Base-by-base conservation (phyloP, 2,888 invertebrate species). In the Scaptomyza parva region DNA sequence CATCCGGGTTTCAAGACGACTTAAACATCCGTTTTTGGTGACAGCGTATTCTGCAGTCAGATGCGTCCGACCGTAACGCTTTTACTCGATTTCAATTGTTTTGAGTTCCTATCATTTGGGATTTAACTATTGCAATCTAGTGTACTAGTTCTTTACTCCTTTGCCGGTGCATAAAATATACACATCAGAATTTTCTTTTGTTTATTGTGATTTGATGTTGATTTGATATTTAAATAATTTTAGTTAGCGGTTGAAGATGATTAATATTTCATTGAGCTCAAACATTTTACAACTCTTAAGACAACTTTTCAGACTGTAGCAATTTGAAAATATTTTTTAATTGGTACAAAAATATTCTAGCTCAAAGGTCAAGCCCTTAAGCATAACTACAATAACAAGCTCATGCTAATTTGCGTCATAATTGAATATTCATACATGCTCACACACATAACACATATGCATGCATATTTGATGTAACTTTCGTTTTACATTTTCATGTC, bases 51-150 rank as follows among this genome's bases (percentile, higher is more conserved):
- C n/a, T n/a, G n/a, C n/a, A n/a, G n/a, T n/a, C n/a, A n/a, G n/a
- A n/a, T n/a, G n/a, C n/a, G n/a, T n/a, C n/a, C n/a, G n/a, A n/a
- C n/a, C n/a, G n/a, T n/a, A n/a, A n/a, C n/a, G n/a, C n/a, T n/a
- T n/a, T n/a, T n/a, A n/a, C n/a, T n/a, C n/a, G n/a, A n/a, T n/a
- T 63, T 28, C n/a, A 17, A 51, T 76, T 67, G 26, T 59, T 63
- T 54, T 35, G 22, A 30, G 22, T 20, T 17, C 17, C 9, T 28
- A n/a, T 8, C 33, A n/a, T n/a, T 33, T 55, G 40, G 18, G 30
- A 35, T 26, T 4, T 3, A 17, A n/a, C 3, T 20, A 37, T 47
- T 39, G n/a, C 17, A 20, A 8, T 37, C 17, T 37, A 14, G n/a
- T 30, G n/a, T 2, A 1, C 7, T n/a, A 11, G 20, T 14, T 48